Evolutionary conservation across 2,888 invertebrate genomes (phyloP).

Genomic region (Hecatera dysodea): DNA sequence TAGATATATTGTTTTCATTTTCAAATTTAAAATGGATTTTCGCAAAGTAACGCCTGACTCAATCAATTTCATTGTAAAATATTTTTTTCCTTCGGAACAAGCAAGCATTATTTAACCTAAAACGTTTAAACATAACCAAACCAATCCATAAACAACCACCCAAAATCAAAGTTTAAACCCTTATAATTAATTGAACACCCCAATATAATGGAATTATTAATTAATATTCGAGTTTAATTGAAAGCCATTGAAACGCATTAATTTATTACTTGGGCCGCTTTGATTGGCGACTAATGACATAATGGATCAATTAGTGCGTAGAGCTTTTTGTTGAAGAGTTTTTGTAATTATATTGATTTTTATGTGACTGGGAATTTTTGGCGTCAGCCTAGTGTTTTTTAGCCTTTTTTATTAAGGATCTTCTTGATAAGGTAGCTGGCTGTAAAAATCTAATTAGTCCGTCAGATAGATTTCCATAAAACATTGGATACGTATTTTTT

Average conservation of each 20-base stretch:
- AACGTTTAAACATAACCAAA: slow-evolving; percentile 8
- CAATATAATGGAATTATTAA: slow-evolving; percentile 58
- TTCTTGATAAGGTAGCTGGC: too few species aligned
- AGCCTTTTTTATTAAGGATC: too few species aligned
- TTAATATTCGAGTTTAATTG: slow-evolving; percentile 52
- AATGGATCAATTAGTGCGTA: slow-evolving; percentile 42
- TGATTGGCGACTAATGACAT: slow-evolving; percentile 53
- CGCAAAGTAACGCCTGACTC: too few species aligned
- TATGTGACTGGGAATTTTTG: too few species aligned
- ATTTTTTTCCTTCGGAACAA: not conserved
- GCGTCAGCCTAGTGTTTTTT: too few species aligned
- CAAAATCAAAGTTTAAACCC: slow-evolving; percentile 31
- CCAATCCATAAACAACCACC: not conserved
- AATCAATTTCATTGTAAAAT: too few species aligned
- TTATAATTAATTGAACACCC: slow-evolving; percentile 22
- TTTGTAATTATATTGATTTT: slow-evolving; percentile 13
- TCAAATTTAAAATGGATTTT: too few species aligned
- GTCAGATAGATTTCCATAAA: too few species aligned
- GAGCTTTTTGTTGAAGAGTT: slow-evolving; percentile 28
- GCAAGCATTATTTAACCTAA: not conserved
- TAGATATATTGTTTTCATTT: too few species aligned
- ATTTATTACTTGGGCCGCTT: slow-evolving; percentile 46
- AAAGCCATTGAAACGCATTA: slow-evolving; percentile 51
- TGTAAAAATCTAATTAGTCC: too few species aligned
- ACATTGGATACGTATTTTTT: too few species aligned